phyloP scores from a whole-genome alignment of 2,113 vertebrate species.

The Marmota monax region DNA sequence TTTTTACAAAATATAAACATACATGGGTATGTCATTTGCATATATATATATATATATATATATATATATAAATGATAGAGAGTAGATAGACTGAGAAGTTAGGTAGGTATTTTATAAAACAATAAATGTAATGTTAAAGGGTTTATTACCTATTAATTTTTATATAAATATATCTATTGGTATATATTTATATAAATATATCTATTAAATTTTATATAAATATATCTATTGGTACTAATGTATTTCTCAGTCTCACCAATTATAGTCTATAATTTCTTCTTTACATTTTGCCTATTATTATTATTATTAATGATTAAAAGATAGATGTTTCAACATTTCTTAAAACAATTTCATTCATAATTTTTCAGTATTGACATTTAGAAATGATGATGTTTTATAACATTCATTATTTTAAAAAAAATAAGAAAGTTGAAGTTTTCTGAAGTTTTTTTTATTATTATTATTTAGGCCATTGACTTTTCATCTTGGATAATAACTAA shows the following conservation, averaged over 20 bases:
- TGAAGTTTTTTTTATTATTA: not conserved
- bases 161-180: not conserved
- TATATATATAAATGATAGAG: not conserved
- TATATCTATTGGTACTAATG: not conserved
- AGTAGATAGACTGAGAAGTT: not conserved
- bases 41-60: not conserved
- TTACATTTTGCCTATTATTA: not conserved
- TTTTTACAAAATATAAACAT: not conserved
- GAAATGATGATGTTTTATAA: not conserved
- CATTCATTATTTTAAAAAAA: not conserved
- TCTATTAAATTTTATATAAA: not conserved
- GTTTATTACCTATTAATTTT: not conserved
- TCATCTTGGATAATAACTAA: not conserved
- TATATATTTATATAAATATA: not conserved
- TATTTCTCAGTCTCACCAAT: not conserved
- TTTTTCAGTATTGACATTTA: not conserved
- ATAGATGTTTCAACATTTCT: not conserved
- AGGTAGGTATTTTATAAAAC: not conserved
- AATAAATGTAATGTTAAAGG: not conserved
- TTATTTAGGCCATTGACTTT: not conserved
- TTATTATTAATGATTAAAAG: not conserved
- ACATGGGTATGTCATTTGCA: not conserved
- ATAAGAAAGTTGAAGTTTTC: not conserved
- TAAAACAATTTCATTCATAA: not conserved
- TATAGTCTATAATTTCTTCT: not conserved